Base-by-base conservation (phyloP, 2,888 invertebrate species). In the Dryobota labecula region DNA sequence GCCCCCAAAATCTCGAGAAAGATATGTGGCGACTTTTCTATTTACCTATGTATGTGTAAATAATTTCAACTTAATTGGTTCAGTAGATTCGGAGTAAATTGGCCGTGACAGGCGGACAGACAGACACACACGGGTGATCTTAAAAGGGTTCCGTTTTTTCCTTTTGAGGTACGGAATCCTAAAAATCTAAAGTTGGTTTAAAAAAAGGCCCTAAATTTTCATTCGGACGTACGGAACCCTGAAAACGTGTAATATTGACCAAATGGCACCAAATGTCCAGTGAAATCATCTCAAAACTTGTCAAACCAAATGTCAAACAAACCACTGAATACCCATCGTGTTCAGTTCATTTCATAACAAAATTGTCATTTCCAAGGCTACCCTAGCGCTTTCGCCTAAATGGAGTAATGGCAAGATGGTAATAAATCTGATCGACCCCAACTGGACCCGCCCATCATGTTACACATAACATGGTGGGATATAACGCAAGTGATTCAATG, bases 381-480 rank as follows among this genome's bases (percentile, higher is more conserved):
- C 20, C 20, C 11, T n/a, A 13, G 20, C 60, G 8, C 43, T 8
- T n/a, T 30, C 1, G 3, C n/a, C 11, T 18, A 18, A 4, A 20
- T 8, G 1, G 1, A 58, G 15, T 41, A 5, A 58, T 65, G 51
- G 9, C 9, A 47, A 27, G 2, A 53, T 63, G 33, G 15, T 54
- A 27, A 33, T 24, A 18, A 45, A 11, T n/a, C 7, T 36, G 9
- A 36, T 20, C n/a, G 15, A 15, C 27, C 18, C 13, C 30, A 9
- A 9, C 18, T 18, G 20, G 30, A 30, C 1, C 4, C 20, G 30
- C 20, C 41, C 68, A 78, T 20, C 60, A 76, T 82, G 80, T 30
- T 9, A 18, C 9, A 60, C 64, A 64, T 62, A 87, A 41, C 76
- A 95, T 95, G 95, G 95, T 95, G 61, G 95, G 95, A 9, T 95